Conservation (phyloP, 2,797 vertebrate species). For the Mormyrops boulengeri region DNA sequence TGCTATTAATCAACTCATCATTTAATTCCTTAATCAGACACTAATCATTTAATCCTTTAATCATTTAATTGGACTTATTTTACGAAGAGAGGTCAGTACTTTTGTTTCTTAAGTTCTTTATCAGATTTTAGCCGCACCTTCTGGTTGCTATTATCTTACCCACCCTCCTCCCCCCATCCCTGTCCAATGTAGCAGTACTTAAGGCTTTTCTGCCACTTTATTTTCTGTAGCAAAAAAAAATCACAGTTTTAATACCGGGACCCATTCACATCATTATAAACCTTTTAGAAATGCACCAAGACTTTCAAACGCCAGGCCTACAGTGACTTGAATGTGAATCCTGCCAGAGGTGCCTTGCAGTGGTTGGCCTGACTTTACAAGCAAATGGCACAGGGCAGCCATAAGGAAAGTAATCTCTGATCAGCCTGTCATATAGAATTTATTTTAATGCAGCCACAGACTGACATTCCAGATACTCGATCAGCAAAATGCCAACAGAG, state of each 20-base stretch:
- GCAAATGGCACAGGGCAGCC: not conserved
- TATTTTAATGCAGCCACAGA: not conserved
- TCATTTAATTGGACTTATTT: conserved; percentile 5
- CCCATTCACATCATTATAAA: not conserved
- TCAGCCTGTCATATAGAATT: not conserved
- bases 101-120: conserved; percentile 4
- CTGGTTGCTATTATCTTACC: not conserved
- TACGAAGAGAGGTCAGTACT: conserved; percentile 5
- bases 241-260: not conserved
- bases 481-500: not conserved
- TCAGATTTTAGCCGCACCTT: not conserved
- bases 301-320: not conserved
- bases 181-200: not conserved
- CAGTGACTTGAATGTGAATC: conserved; percentile 3
- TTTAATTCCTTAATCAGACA: not conserved
- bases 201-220: not conserved
- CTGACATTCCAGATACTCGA: not conserved
- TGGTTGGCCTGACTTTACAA: not conserved
- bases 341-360: not conserved
- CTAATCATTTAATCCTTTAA: conserved; percentile 13
- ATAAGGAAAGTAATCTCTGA: not conserved
- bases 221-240: not conserved
- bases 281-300: not conserved
- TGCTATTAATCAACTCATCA: conserved; percentile 1
- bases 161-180: not conserved